phyloP scores from a whole-genome alignment of 2,888 invertebrate species.

The Coecobrya sp. region DNA sequence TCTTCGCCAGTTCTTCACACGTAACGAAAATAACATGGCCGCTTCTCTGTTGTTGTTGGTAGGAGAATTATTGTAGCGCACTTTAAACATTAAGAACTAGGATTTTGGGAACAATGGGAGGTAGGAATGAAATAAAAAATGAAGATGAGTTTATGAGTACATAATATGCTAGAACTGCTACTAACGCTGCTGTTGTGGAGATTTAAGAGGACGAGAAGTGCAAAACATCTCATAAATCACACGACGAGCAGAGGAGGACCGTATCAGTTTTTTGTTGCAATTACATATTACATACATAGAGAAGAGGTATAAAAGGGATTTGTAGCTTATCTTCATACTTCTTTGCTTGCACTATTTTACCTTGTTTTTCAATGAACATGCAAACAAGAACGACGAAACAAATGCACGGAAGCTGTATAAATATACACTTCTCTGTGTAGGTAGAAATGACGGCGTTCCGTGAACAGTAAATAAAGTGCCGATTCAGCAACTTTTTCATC shows the following conservation, averaged over 20 bases:
- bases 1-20: background rate
- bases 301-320: background rate
- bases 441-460: background rate
- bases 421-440: too few relatives aligned
- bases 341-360: background rate
- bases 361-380: background rate
- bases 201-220: slow-evolving; percentile 34
- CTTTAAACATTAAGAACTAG: slow-evolving; percentile 13
- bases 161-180: background rate
- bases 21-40: background rate
- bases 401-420: background rate
- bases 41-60: background rate
- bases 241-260: slow-evolving; percentile 14
- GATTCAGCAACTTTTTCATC: background rate
- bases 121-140: background rate
- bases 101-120: slow-evolving; percentile 39
- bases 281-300: too few relatives aligned
- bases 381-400: background rate
- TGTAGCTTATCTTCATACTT: background rate
- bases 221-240: slow-evolving; percentile 52
- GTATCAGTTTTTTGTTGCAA: slow-evolving; percentile 36
- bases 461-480: background rate
- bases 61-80: background rate
- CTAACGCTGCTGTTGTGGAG: background rate
- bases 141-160: slow-evolving; percentile 30